A percentile compares a stretch with the other conserved stretches of the same genome.
phyloP scores from a whole-genome alignment of 92 coral and sea anemone genomes.

The Palythoa heliodiscus region DNA sequence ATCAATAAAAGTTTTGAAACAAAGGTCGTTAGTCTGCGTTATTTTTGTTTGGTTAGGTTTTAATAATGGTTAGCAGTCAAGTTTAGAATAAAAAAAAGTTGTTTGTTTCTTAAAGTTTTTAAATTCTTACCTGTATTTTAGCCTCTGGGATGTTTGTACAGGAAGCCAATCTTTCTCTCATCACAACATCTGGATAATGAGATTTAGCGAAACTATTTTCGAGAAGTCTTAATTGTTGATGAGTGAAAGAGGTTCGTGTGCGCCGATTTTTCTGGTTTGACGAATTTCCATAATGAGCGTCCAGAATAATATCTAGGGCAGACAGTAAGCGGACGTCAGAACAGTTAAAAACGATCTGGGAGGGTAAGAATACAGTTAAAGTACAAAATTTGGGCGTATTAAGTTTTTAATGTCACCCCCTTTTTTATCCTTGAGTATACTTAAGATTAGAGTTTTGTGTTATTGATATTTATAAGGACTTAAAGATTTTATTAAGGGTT shows the following conservation, averaged over 20 bases:
- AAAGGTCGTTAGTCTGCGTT: no score
- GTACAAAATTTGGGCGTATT: neutral
- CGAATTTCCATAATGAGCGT: slow-evolving; percentile 80
- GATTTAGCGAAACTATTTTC: slow-evolving; percentile 87
- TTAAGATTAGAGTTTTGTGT: neutral
- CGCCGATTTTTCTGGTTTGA: slow-evolving; percentile 88
- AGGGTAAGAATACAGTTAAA: neutral
- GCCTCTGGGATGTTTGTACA: slow-evolving; percentile 88
- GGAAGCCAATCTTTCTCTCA: slow-evolving; percentile 90
- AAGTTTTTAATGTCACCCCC: neutral
- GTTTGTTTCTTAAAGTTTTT: neutral
- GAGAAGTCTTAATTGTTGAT: slow-evolving; percentile 83
- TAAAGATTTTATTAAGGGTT: neutral
- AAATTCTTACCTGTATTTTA: slow-evolving; percentile 76
- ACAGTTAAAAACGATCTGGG: neutral
- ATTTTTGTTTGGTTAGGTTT: no score
- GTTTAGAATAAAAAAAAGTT: neutral
- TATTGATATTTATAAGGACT: neutral
- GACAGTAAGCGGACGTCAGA: neutral
- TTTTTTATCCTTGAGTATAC: neutral
- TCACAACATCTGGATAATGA: slow-evolving; percentile 94
- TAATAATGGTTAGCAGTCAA: neutral
- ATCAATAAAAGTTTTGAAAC: no score
- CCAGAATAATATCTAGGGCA: slow-evolving; percentile 89
- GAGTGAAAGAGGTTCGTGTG: slow-evolving; percentile 97